phyloP scores from a whole-genome alignment of 1,140 invertebrate genomes.

The Drosophila baimaii region DNA sequence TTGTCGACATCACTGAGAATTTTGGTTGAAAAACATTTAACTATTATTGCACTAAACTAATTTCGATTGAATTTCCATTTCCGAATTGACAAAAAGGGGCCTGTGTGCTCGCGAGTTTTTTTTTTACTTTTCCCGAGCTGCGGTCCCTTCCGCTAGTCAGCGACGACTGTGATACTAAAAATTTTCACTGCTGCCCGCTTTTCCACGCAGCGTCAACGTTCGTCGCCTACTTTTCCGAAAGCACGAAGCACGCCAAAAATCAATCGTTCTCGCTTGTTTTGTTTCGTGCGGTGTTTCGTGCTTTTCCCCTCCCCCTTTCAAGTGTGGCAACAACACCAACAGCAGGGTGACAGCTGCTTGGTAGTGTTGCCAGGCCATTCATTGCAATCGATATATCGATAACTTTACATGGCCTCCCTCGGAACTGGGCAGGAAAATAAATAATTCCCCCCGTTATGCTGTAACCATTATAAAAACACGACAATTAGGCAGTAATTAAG shows the following conservation, averaged over 20 bases:
- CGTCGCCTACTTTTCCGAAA: slow-evolving; percentile 68
- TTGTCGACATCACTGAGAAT: no score
- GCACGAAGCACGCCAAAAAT: slow-evolving; percentile 65
- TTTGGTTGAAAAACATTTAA: slow-evolving; percentile 32
- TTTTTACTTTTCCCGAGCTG: slow-evolving; percentile 35
- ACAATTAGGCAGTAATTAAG: slow-evolving; percentile 19
- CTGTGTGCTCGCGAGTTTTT: slow-evolving; percentile 15
- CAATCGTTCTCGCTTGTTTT: slow-evolving; percentile 77
- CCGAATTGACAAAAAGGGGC: slow-evolving; percentile 26
- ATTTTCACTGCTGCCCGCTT: slow-evolving; percentile 54
- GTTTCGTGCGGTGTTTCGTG: slow-evolving; percentile 70
- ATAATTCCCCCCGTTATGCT: slow-evolving; percentile 20
- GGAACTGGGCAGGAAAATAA: slow-evolving; percentile 29
- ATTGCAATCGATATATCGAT: slow-evolving; percentile 61
- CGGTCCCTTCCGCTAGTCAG: slow-evolving; percentile 67
- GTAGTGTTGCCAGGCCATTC: slow-evolving; percentile 37
- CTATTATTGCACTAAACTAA: slow-evolving; percentile 68
- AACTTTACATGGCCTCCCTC: slow-evolving; percentile 27
- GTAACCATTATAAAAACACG: slow-evolving; percentile 17
- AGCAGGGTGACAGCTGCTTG: slow-evolving; percentile 60
- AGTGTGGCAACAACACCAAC: slow-evolving; percentile 11
- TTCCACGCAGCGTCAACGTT: slow-evolving; percentile 40
- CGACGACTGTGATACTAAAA: slow-evolving; percentile 72
- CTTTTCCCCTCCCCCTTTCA: slow-evolving; percentile 35
- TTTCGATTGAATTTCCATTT: slow-evolving; percentile 46